Conservation (phyloP, 2,888 invertebrate genomes). For the Meiosimyza platycephala region DNA sequence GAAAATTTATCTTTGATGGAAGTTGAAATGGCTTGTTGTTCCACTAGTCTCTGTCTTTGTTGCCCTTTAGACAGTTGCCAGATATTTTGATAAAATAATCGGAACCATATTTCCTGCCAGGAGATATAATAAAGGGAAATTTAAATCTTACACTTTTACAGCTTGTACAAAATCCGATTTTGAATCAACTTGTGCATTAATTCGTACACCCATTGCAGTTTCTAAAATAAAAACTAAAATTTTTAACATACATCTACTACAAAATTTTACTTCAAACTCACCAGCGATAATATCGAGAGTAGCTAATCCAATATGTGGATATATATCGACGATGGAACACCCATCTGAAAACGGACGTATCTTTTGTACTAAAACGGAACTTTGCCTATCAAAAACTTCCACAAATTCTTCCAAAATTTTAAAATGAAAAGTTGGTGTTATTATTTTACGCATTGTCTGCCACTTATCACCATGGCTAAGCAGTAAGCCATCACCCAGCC, state of each 20-base stretch:
- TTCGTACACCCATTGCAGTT: constrained; percentile 58
- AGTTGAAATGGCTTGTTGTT: too few species aligned
- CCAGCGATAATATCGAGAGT: constrained; percentile 71
- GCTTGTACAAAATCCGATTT: constrained; percentile 77
- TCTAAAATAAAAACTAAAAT: constrained; percentile 41
- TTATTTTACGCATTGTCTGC: constrained; percentile 76
- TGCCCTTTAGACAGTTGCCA: too few species aligned
- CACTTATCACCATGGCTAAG: constrained; percentile 69
- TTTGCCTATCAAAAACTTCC: constrained; percentile 75
- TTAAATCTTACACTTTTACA: constrained; percentile 72
- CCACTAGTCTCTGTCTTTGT: too few species aligned
- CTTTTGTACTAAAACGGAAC: constrained; percentile 71
- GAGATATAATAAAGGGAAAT: too few species aligned
- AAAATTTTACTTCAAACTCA: constrained; percentile 23
- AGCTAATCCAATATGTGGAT: constrained; percentile 72
- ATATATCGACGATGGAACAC: constrained; percentile 70
- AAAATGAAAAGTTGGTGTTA: constrained; percentile 85
- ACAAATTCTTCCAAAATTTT: constrained; percentile 80
- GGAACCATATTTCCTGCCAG: too few species aligned
- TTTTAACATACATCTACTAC: too few species aligned
- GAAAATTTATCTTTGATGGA: too few species aligned
- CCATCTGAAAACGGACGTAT: constrained; percentile 63
- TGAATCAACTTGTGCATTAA: constrained; percentile 67
- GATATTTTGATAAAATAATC: too few species aligned
- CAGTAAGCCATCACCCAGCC: constrained; percentile 62